Evolutionary conservation across 2,113 vertebrate species (phyloP), one percentile per base, ranked within the genome.

Genomic region (Drymodes brunneopygia): DNA sequence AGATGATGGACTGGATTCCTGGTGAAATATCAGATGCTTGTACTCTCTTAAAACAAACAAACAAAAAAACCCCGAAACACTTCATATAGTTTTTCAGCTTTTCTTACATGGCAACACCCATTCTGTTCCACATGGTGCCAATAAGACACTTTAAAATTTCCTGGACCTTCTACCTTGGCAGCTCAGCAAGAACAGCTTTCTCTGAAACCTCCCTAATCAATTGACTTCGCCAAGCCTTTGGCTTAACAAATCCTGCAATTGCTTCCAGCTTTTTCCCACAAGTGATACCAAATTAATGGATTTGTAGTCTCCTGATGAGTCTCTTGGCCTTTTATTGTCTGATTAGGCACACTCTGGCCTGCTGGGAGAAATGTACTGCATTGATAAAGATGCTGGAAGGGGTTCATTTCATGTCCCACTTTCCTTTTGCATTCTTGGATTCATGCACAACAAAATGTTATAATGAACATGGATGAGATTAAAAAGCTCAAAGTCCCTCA

Each of bases 151-250:
- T 89, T 53, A 69, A 93, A 87, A 92, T 86, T 79, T 89, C 93
- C 92, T 95, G 95, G 75, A 92, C 72, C 86, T 97, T 97, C 82
- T 95, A 97, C 97, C 73, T 90, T 97, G 95, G 91, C 50, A 58
- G 89, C 58, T 35, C 40, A 67, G 70, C 94, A 85, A 95, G 97
- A 97, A 83, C 90, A 94, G 66, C 94, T 86, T 97, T 97, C 91
- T 90, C 95, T 95, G 94, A 97, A 98, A 96, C 66, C 80, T 97
- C 97, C 94, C 97, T 95, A 90, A 98, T 97, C 97, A 97, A 96
- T 95, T 96, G 94, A 94, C 89, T 97, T 93, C 3, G 93, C 96
- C 96, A 97, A 97, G 94, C 90, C 74, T 87, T 96, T 96, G 61
- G 54, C 96, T 95, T 97, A 97, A 97, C 95, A 98, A 97, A 96